Base-by-base conservation (phyloP, 2,113 vertebrate genomes). In the Halichoerus grypus region DNA sequence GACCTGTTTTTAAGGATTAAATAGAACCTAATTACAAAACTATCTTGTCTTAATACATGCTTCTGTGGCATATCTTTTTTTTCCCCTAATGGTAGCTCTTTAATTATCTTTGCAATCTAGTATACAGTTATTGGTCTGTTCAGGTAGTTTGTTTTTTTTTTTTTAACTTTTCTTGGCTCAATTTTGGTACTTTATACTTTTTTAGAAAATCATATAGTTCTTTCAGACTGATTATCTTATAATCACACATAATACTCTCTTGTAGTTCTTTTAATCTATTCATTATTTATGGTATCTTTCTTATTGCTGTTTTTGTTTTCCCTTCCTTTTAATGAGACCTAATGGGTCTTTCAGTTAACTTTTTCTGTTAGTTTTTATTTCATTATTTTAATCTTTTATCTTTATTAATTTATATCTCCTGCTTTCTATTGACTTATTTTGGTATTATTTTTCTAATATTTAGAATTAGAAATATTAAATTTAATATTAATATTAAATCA, bases 351-450 rank as follows among this genome's bases (percentile, higher is more conserved):
- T 85, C 24, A 67, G 33, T 72, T 71, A 74, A 67, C 69, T 21
- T 55, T 71, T 46, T 72, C n/a, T 72, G 7, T 36, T 88, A 31
- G 14, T 91, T 93, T 79, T 22, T 80, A 33, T 36, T 80, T 92
- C 2, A n/a, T 79, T 95, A 65, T 51, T 90, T 88, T 63, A 86
- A 39, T 80, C n/a, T 72, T 86, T 82, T 72, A 24, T 74, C 24
- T 63, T 83, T 51, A 87, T 65, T 71, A 53, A 95, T 83, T 71
- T 13, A 16, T 65, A 49, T 26, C 10, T 94, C 9, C 36, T 72
- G 22, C 8, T 80, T 63, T 88, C 26, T 94, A 49, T n/a, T 80
- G 19, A 11, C 31, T 95, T 90, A 53, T 67, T 94, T 93, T 93
- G n/a, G 13, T 67, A 39, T 42, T 84, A 36, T 42, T 94, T 88